These are phyloP conservation scores for Chalcis sispes DNA, from an alignment of 2,888 invertebrate species.

Conservation along the genomic window DNA sequence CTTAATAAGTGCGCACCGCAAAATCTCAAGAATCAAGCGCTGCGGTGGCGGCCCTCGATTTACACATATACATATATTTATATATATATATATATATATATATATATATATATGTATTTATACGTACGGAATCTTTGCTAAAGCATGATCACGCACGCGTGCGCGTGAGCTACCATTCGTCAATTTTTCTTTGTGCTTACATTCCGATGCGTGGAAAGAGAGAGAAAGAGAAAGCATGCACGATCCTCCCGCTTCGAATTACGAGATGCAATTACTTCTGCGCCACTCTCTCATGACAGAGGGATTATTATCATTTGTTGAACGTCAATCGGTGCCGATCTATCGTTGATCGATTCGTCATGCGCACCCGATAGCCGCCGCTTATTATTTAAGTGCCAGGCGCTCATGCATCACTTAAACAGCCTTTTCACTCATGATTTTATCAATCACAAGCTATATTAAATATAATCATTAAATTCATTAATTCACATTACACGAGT, in stretches of 20 bases:
- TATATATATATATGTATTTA: not conserved
- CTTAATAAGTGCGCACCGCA: not conserved
- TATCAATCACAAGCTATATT: slow-evolving; percentile 31
- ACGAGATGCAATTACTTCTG: slow-evolving; percentile 39
- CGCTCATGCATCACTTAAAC: slow-evolving; percentile 29
- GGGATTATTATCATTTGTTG: slow-evolving; percentile 40
- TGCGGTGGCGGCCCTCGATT: not conserved
- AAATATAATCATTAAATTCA: slow-evolving; percentile 39
- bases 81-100: too few relatives aligned
- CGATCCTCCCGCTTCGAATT: slow-evolving; percentile 24
- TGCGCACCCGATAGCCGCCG: slow-evolving; percentile 31
- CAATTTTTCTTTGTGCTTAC: slow-evolving; percentile 8
- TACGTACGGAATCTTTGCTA: too few relatives aligned
- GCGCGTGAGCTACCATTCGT: slow-evolving; percentile 22
- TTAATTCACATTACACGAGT: slow-evolving; percentile 39
- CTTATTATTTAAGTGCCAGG: slow-evolving; percentile 29
- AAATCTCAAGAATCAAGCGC: not conserved
- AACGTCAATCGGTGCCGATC: slow-evolving; percentile 38
- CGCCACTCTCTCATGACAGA: slow-evolving; percentile 28
- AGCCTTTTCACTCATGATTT: slow-evolving; percentile 39
- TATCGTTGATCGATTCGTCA: slow-evolving; percentile 45
- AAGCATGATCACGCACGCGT: not conserved
- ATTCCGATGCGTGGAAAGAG: not conserved
- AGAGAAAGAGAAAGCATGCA: too few relatives aligned
- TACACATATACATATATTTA: too few relatives aligned